Percentiles rank a stretch among this genome's conserved stretches.
phyloP scores from a whole-genome alignment of 1,140 invertebrate species.

The Pararge aegeria region DNA sequence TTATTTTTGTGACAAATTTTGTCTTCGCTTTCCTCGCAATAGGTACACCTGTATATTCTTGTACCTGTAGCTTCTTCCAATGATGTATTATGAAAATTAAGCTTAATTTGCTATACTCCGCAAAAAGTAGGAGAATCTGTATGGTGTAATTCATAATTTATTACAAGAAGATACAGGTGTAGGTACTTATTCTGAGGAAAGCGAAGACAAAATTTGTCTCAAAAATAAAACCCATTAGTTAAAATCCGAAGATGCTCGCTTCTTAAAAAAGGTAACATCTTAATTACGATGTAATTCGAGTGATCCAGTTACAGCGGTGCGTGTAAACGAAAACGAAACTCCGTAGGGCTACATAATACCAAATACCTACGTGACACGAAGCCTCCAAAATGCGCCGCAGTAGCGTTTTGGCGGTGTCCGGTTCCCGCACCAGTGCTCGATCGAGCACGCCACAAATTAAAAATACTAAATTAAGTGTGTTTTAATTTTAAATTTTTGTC shows the following conservation, averaged over 20 bases:
- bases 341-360: slow-evolving; percentile 30
- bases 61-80: too few species aligned
- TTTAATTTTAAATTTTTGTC: neutral
- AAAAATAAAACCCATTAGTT: neutral
- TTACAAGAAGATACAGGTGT: too few species aligned
- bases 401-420: slow-evolving; percentile 60
- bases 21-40: too few species aligned
- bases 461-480: slow-evolving; percentile 4
- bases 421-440: slow-evolving; percentile 28
- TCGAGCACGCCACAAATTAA: slow-evolving; percentile 14
- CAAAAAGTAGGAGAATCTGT: too few species aligned
- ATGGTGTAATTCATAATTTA: too few species aligned
- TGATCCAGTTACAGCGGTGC: slow-evolving; percentile 29
- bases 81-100: too few species aligned
- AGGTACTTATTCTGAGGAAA: too few species aligned
- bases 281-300: slow-evolving; percentile 23
- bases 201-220: neutral
- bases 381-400: slow-evolving; percentile 53
- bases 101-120: too few species aligned
- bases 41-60: too few species aligned
- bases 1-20: too few species aligned
- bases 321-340: slow-evolving; percentile 26
- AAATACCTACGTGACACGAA: slow-evolving; percentile 36
- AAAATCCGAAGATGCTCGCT: slow-evolving; percentile 1
- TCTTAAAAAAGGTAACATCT: slow-evolving; percentile 17